A percentile compares a stretch with the other conserved stretches of the same genome.
These are phyloP conservation scores for Apotomis turbidana DNA, from an alignment of 2,888 invertebrate genomes.

Conservation along the genomic window DNA sequence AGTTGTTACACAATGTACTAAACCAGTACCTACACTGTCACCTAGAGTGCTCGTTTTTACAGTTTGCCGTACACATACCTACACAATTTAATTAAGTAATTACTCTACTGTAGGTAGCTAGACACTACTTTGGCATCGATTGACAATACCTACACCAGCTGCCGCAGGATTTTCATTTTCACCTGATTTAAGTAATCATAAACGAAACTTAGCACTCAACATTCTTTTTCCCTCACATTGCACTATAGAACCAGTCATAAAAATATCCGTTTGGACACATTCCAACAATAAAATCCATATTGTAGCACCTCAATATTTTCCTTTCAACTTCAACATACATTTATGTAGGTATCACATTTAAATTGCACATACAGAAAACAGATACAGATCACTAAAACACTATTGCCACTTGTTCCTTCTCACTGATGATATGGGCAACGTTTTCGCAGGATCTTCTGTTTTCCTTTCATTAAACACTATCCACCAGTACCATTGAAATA, in stretches of 20 bases:
- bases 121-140: slow-evolving; percentile 39
- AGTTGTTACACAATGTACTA: slow-evolving; percentile 80
- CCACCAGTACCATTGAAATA: slow-evolving; percentile 84
- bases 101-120: slow-evolving; percentile 36
- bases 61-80: slow-evolving; percentile 31
- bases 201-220: slow-evolving; percentile 26
- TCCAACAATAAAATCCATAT: slow-evolving; percentile 63
- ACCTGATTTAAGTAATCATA: slow-evolving; percentile 13
- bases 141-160: slow-evolving; percentile 36
- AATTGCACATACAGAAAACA: slow-evolving; percentile 77
- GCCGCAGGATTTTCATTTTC: slow-evolving; percentile 22
- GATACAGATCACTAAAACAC: slow-evolving; percentile 44
- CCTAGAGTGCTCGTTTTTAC: slow-evolving; percentile 47
- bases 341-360: slow-evolving; percentile 74
- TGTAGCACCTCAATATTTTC: slow-evolving; percentile 78
- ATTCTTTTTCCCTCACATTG: slow-evolving; percentile 40
- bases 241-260: slow-evolving; percentile 52
- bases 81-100: slow-evolving; percentile 29
- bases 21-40: slow-evolving; percentile 70
- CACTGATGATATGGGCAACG: slow-evolving; percentile 37
- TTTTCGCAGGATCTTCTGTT: slow-evolving; percentile 45
- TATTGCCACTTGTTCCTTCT: slow-evolving; percentile 27
- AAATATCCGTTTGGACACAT: slow-evolving; percentile 54
- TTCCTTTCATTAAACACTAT: slow-evolving; percentile 63
- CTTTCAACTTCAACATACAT: slow-evolving; percentile 61